Base-by-base conservation (phyloP, 2,888 invertebrate species). In the Phania funesta region DNA sequence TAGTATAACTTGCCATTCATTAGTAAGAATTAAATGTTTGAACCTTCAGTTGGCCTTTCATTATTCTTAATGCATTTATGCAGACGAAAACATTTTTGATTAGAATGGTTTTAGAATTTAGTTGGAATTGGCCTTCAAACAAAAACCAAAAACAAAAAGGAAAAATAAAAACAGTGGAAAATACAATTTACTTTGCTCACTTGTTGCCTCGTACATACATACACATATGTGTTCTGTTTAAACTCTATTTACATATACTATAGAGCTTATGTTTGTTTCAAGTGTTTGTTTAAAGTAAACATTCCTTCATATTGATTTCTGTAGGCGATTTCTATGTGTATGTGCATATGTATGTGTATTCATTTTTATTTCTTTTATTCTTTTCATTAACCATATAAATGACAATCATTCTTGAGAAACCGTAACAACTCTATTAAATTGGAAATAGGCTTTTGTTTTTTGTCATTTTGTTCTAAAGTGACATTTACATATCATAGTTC, bases 401-500 rank as follows among this genome's bases (percentile, higher is more conserved):
- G 74, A 74, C 82, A 82, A 78, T 78, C 78, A 74, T 82, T 82
- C 82, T 82, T 78, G 58, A 46, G 82, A 82, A 82, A 78, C 62
- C 60, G 77, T 77, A 77, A 81, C 82, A 82, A 78, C 82, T 82
- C 82, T 78, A 82, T 82, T 82, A 78, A 78, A 41, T 74, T 64
- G 44, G 24, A 38, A 68, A 48, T 32, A 24, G n/a, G n/a, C 6
- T 70, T 68, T 44, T 50, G 32, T 16, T 54, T 38, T 32, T 62
- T 44, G 35, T 24, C 24, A 60, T 29, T 71, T 50, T 60, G 60
- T 20, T 67, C 67, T 82, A 77, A 77, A 77, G 78, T 78, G 77
- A 82, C 82, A 82, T 82, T 82, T 78, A 78, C 82, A 82, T 78
- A 82, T 82, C 82, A 82, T 44, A 74, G 56, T 82, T 82, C 78